Evolutionary conservation across 2,113 vertebrate species (phyloP), one percentile per base, ranked within the genome.

Genomic region (Rana temporaria): DNA sequence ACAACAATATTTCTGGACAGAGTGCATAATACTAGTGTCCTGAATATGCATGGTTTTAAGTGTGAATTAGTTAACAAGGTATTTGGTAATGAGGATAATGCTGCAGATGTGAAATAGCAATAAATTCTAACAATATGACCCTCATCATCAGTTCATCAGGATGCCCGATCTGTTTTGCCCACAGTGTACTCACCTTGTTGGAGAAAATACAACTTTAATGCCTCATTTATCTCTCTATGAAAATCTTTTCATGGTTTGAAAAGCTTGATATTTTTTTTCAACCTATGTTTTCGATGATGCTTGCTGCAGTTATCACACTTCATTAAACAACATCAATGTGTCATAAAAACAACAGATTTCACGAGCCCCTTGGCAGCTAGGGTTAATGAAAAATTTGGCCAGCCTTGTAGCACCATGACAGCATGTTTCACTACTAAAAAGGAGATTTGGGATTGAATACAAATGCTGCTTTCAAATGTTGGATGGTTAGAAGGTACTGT

Each of bases 401-500:
- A 0, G 56, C 0, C 80, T 84, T 85, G 82, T 86, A 20, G 74
- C 3, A 72, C 0, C 8, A 73, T 82, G 9, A 1, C 68, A 17
- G 63, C 5, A 22, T 57, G 75, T 11, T 17, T 77, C 0, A 84
- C 0, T 0, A 74, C 68, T 62, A 82, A 86, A 80, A 1, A 32
- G 83, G 17, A 74, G 60, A 42, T 24, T 70, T 52, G 62, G 82
- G 60, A 74, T 52, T 11, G 73, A 68, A 64, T 78, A 81, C 76
- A 81, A 80, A 65, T 85, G 69, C 17, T 79, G 22, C 74, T 85
- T 84, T 16, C 0, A 69, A 0, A 72, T 75, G 30, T 60, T 84
- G 77, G 57, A 83, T 34, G 71, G 81, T 76, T 76, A 83, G 81
- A 83, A 83, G 63, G 72, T 64, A 83, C 81, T 83, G 81, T 75